Evolutionary conservation across 2,888 invertebrate species (phyloP).

Genomic region (Drosophila subsilvestris): DNA sequence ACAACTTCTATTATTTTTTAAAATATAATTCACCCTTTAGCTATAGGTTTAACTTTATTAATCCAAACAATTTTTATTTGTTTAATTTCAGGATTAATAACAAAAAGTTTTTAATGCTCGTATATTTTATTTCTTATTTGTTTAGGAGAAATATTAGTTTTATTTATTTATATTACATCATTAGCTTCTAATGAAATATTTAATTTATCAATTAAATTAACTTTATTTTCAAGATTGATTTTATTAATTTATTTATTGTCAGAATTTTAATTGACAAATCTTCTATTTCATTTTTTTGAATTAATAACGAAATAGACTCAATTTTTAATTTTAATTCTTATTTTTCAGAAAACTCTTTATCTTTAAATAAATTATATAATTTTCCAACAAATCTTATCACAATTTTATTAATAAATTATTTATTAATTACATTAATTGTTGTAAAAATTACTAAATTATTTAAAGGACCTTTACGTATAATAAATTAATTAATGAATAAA

Average conservation of each 20-base stretch:
- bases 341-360: constrained; percentile 83
- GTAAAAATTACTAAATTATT: constrained; percentile 86
- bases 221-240: constrained; percentile 68
- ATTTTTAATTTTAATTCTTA: constrained; percentile 65
- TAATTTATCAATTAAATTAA: constrained; percentile 80
- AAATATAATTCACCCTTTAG: constrained; percentile 85
- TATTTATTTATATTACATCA: constrained; percentile 88
- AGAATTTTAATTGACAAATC: constrained; percentile 66
- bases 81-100: constrained; percentile 85
- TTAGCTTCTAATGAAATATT: constrained; percentile 87
- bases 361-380: constrained; percentile 86
- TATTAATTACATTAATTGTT: constrained; percentile 86
- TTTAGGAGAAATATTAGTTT: constrained; percentile 87
- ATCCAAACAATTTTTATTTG: constrained; percentile 85
- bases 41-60: constrained; percentile 86
- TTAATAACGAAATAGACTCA: constrained; percentile 83
- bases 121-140: constrained; percentile 87
- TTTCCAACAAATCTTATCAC: constrained; percentile 85
- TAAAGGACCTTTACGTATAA: constrained; percentile 85
- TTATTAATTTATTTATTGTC: constrained; percentile 63
- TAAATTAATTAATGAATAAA: constrained; percentile 84
- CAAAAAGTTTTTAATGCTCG: constrained; percentile 86
- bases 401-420: constrained; percentile 86
- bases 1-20: constrained; percentile 70
- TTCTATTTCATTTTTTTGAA: constrained; percentile 80